A percentile compares a stretch with the other conserved stretches of the same genome.
phyloP scores from a whole-genome alignment of 2,888 invertebrate genomes.

The Endomychus coccineus region DNA sequence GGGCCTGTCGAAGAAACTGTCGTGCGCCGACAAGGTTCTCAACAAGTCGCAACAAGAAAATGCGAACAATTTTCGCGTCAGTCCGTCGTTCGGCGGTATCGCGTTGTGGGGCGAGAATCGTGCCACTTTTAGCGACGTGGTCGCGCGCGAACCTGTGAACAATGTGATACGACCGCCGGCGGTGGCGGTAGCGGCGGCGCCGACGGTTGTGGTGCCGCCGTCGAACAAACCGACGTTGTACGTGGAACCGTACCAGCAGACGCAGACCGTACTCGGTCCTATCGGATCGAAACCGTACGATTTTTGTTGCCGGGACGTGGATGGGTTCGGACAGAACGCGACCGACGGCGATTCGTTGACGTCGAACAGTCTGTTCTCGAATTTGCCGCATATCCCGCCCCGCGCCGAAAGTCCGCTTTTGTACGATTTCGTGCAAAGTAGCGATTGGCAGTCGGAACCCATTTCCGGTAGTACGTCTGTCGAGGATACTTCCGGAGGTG shows the following conservation, averaged over 20 bases:
- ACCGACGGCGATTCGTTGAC: no score
- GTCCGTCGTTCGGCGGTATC: conserved; percentile 32
- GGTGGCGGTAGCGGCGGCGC: background rate
- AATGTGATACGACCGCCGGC: conserved; percentile 27
- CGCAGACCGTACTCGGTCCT: conserved; percentile 40
- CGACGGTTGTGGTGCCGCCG: background rate
- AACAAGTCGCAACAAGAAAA: conserved; percentile 20
- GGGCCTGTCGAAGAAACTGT: conserved; percentile 23
- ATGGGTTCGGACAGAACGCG: conserved; percentile 2
- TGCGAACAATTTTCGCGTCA: conserved; percentile 13
- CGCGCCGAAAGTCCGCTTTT: conserved; percentile 29
- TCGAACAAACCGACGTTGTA: conserved; percentile 38
- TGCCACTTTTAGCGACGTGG: conserved; percentile 54
- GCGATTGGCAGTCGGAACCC: conserved; percentile 4
- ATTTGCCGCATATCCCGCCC: conserved; percentile 27
- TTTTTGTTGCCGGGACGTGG: conserved; percentile 23
- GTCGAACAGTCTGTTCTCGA: conserved; percentile 33
- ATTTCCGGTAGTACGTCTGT: no score
- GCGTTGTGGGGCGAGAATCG: conserved; percentile 49
- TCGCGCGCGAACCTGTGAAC: conserved; percentile 45
- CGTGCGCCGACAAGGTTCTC: no score
- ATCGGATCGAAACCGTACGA: conserved; percentile 40
- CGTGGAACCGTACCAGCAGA: conserved; percentile 39
- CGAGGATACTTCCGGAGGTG: no score
- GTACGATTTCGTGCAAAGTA: conserved; percentile 19